Evolutionary conservation across 2,113 vertebrate genomes (phyloP), one percentile per base, ranked within the genome.

Genomic region (Genyomyrus donnyi): DNA sequence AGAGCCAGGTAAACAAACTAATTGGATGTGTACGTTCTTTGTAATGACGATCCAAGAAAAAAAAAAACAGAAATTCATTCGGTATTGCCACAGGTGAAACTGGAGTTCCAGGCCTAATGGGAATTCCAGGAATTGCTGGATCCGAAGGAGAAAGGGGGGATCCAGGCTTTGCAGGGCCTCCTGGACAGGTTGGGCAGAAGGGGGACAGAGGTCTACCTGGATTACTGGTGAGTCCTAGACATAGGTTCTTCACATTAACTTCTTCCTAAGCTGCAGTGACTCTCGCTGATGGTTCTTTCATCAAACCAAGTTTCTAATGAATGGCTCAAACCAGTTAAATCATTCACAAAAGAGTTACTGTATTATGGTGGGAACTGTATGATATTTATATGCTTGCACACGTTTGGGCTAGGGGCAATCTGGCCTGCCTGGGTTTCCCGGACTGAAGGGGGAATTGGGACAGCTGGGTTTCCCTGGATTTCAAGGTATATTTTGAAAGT

Each of bases 371-470:
- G 35, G 35, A 19, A 39, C 15, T 39, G 35, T 15, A 70, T 31
- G 62, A 83, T 39, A 87, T 49, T n/a, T 86, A 5, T 77, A 77
- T 90, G n/a, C 50, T 56, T 56, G 21, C 93, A 93, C n/a, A 90
- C 90, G n/a, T 89, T 42, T 89, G 35, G 53, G 52, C 77, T 91
- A 99, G 98, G 98, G 98, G 87, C 95, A 93, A 90, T 21, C 96
- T 90, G 98, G 98, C 56, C 95, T 97, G 90, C 97, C 97, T 42
- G 98, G 98, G 91, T 87, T 93, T 77, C 91, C 93, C 21, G 98
- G 98, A 88, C 93, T 93, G 1, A 99, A 98, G 91, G 98, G 98
- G 91, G 98, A 99, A 62, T 92, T 93, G 11, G 98, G 98, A 86
- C 90, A 94, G 74, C 96, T 96, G 9, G 98, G 98, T 89, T 91